Conservation (phyloP, 2,888 invertebrate genomes). For the Epinotia ramella region DNA sequence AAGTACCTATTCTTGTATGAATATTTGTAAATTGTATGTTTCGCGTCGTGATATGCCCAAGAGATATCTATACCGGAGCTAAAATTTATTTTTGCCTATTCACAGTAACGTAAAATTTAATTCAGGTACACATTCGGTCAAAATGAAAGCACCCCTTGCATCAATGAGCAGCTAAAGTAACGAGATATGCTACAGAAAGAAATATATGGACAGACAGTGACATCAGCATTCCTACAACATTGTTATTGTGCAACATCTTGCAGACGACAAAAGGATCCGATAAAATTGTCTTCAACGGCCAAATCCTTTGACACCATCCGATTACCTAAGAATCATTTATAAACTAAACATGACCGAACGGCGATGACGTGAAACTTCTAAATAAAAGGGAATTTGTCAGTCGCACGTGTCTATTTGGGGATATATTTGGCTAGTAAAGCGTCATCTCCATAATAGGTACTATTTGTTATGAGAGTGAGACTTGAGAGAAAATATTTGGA, state of each 20-base stretch:
- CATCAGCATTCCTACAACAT: slow-evolving; percentile 72
- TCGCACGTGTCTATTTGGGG: slow-evolving; percentile 60
- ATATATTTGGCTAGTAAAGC: slow-evolving; percentile 43
- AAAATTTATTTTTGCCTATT: slow-evolving; percentile 5
- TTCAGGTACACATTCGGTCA: slow-evolving; percentile 29
- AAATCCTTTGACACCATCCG: slow-evolving; percentile 71
- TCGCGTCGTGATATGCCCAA: background rate
- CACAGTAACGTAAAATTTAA: background rate
- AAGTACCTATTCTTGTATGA: background rate
- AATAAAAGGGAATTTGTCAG: slow-evolving; percentile 63
- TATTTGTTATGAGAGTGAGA: slow-evolving; percentile 7
- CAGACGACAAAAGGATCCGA: slow-evolving; percentile 73
- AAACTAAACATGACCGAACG: slow-evolving; percentile 73
- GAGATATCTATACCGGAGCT: too few relatives aligned
- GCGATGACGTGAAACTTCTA: slow-evolving; percentile 61
- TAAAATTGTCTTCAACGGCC: slow-evolving; percentile 74
- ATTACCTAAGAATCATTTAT: slow-evolving; percentile 74
- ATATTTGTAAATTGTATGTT: background rate
- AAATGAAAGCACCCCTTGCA: slow-evolving; percentile 66
- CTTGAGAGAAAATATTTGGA: slow-evolving; percentile 8
- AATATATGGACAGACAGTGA: slow-evolving; percentile 79
- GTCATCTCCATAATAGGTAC: slow-evolving; percentile 35
- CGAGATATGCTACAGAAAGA: slow-evolving; percentile 70
- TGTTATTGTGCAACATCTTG: slow-evolving; percentile 80
- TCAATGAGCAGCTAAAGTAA: slow-evolving; percentile 57